These are phyloP conservation scores for Gopherus flavomarginatus DNA, from an alignment of 2,113 vertebrate species.

Conservation along the genomic window DNA sequence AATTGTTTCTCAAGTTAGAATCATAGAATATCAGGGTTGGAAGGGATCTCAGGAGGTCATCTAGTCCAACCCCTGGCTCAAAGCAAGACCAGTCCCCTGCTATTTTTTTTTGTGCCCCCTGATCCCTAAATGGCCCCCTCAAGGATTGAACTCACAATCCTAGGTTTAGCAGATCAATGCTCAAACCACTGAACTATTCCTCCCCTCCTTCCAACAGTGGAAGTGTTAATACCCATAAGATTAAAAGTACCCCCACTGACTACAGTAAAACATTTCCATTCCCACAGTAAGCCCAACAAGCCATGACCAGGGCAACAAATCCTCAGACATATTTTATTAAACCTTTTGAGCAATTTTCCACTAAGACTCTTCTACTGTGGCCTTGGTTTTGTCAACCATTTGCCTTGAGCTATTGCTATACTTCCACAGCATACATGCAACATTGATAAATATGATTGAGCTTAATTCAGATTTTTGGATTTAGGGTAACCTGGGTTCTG, in stretches of 20 bases:
- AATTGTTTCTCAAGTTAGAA: background rate
- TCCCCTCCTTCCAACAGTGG: background rate
- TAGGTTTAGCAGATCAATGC: too few relatives aligned
- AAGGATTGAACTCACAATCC: too few relatives aligned
- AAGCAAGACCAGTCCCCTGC: too few relatives aligned
- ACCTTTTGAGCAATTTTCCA: background rate
- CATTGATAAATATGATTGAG: background rate
- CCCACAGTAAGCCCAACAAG: background rate
- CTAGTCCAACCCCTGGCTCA: too few relatives aligned
- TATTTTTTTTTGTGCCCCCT: too few relatives aligned
- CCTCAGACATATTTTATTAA: background rate
- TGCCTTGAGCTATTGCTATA: background rate
- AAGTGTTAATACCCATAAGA: background rate
- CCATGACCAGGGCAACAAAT: background rate
- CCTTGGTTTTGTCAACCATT: background rate
- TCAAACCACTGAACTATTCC: too few relatives aligned
- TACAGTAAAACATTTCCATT: background rate
- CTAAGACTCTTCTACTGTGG: background rate
- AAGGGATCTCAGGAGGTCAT: too few relatives aligned
- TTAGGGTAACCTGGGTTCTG: background rate
- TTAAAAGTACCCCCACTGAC: background rate
- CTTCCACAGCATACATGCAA: background rate
- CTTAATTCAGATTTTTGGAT: background rate
- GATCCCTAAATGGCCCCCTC: too few relatives aligned
- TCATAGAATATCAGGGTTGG: too few relatives aligned